These are phyloP conservation scores for Brachystomella parvula DNA, from an alignment of 1,140 invertebrate species.

Conservation along the genomic window DNA sequence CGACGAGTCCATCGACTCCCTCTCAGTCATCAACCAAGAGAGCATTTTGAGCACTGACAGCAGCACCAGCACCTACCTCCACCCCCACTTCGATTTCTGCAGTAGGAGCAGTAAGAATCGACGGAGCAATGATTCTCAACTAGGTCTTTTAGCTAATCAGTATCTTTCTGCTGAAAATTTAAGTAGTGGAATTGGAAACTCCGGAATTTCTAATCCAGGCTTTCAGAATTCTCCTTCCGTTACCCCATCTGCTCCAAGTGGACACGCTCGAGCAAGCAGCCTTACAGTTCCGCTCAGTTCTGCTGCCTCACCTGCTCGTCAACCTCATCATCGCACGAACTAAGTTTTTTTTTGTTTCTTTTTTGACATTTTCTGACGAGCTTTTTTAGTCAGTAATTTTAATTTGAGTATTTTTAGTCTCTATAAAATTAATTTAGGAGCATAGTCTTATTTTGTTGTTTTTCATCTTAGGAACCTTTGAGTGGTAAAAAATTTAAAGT, in stretches of 20 bases:
- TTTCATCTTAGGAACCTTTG: no score
- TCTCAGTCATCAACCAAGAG: not conserved
- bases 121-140: constrained; percentile 7
- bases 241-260: not conserved
- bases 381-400: no score
- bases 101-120: not conserved
- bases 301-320: not conserved
- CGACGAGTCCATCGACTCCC: not conserved
- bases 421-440: no score
- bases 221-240: not conserved
- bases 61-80: not conserved
- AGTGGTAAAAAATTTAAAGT: no score
- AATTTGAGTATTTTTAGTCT: no score
- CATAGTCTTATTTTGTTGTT: no score
- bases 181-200: not conserved
- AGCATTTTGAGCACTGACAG: not conserved
- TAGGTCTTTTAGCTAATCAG: not conserved
- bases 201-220: not conserved
- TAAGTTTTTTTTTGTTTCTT: no score
- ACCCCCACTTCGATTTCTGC: not conserved
- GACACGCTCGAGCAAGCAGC: not conserved
- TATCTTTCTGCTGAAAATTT: not conserved
- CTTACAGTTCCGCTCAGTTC: not conserved
- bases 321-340: not conserved
- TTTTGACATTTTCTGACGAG: no score